A percentile compares a stretch with the other conserved stretches of the same genome.
phyloP scores from a whole-genome alignment of 2,888 invertebrate genomes.

The Laspeyria flexula region DNA sequence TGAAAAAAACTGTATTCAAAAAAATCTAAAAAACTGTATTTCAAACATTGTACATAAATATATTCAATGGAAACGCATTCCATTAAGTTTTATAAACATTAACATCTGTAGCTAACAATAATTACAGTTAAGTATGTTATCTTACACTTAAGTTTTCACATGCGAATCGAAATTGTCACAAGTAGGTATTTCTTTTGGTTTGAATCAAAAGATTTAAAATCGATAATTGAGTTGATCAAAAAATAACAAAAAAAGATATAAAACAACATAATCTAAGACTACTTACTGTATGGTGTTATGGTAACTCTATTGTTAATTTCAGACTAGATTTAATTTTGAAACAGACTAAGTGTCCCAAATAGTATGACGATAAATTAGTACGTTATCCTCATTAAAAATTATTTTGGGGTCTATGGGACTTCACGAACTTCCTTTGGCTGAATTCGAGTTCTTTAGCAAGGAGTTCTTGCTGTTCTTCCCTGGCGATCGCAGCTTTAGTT shows the following conservation, averaged over 20 bases:
- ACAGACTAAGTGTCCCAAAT: constrained; percentile 27
- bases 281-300: constrained; percentile 28
- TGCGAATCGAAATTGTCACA: no score
- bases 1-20: no score
- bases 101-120: background rate
- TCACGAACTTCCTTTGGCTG: constrained; percentile 5
- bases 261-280: constrained; percentile 24
- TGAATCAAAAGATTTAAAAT: background rate
- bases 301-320: constrained; percentile 44
- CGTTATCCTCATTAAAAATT: background rate
- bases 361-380: background rate
- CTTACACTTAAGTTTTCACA: constrained; percentile 21
- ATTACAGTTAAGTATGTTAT: no score
- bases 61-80: no score
- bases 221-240: constrained; percentile 11
- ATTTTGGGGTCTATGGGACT: background rate
- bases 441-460: constrained; percentile 63
- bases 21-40: no score
- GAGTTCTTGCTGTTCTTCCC: constrained; percentile 62
- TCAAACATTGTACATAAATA: no score
- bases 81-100: no score
- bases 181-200: background rate
- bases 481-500: constrained; percentile 57
- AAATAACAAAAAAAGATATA: constrained; percentile 7
- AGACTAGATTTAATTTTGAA: constrained; percentile 44